Evolutionary conservation across 2,888 invertebrate species (phyloP).

Genomic region (Athalia rosae): DNA sequence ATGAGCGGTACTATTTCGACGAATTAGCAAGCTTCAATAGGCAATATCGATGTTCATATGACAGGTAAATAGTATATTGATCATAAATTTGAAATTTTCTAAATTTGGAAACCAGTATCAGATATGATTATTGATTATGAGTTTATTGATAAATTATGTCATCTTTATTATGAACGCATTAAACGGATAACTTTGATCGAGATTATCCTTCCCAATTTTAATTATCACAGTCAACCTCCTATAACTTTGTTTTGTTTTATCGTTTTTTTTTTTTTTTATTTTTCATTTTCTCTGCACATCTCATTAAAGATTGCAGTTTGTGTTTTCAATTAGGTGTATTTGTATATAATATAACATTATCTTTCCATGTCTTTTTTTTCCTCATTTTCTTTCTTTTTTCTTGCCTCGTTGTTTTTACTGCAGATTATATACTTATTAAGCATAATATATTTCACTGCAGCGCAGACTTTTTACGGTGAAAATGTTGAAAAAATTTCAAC

Average conservation of each 20-base stretch:
- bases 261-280: neutral
- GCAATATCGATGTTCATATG: no score
- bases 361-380: no score
- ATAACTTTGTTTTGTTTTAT: slow-evolving; percentile 5
- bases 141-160: neutral
- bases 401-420: no score
- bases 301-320: neutral
- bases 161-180: slow-evolving; percentile 8
- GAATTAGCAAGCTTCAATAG: no score
- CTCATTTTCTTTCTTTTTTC: no score
- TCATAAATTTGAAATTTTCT: no score
- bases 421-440: no score
- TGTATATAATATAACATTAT: no score
- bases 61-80: no score
- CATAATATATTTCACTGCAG: no score
- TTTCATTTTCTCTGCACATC: neutral
- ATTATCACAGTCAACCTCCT: slow-evolving; percentile 69
- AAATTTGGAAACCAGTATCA: neutral
- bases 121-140: neutral
- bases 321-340: neutral
- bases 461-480: no score
- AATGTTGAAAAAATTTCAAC: no score
- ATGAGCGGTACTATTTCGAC: neutral
- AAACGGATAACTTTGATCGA: slow-evolving; percentile 3
- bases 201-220: slow-evolving; percentile 53